A percentile compares a stretch with the other conserved stretches of the same genome.
Evolutionary conservation across 2,113 vertebrate species (phyloP).

Genomic region (Xiphophorus hellerii): DNA sequence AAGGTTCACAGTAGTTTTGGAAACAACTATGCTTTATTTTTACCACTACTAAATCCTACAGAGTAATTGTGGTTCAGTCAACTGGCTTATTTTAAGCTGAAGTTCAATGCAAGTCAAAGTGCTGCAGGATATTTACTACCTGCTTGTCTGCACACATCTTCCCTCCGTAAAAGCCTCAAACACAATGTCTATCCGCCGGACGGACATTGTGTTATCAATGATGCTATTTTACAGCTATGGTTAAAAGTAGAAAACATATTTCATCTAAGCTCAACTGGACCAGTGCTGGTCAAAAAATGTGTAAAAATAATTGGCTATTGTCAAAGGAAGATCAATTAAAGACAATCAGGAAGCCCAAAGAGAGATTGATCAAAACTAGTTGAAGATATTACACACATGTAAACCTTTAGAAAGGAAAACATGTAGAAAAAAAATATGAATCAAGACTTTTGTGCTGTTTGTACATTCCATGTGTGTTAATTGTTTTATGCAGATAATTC

Average conservation of each 20-base stretch:
- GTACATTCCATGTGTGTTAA: background rate
- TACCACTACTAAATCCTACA: background rate
- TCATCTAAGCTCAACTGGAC: no score
- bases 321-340: no score
- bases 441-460: background rate
- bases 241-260: background rate
- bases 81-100: constrained; percentile 4
- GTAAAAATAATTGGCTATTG: no score
- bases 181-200: background rate
- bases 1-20: constrained; percentile 1
- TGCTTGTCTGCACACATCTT: background rate
- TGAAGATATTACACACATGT: no score
- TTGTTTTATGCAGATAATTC: background rate
- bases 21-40: constrained; percentile 6
- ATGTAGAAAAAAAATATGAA: background rate
- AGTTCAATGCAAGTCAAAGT: background rate
- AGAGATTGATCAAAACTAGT: no score
- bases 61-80: constrained; percentile 5
- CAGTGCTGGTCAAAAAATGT: no score
- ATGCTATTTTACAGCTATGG: background rate
- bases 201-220: background rate
- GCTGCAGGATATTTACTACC: background rate
- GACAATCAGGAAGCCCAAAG: no score
- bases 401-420: background rate
- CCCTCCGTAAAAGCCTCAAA: background rate